Base-by-base conservation (phyloP, 1,140 invertebrate species). In the Eupeodes corollae region DNA sequence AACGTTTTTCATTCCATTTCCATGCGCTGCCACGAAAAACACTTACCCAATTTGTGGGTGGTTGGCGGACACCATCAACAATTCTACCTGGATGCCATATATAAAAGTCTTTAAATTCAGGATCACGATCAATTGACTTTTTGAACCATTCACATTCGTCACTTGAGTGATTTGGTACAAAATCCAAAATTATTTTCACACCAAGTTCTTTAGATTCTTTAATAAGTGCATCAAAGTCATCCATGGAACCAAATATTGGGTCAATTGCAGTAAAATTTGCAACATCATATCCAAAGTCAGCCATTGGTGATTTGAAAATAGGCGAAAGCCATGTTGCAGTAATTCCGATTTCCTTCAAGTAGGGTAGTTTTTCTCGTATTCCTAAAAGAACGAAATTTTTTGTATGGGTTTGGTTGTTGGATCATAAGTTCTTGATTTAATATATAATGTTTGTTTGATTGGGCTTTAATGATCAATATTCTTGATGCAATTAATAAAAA, bases 111-210 rank as follows among this genome's bases (percentile, higher is more conserved):
- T 70, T 73, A 58, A 83, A 83, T 31, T 74, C 73, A 33, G 75
- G 72, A 43, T 79, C 72, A 21, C 70, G 73, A 19, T 69, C 67
- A 6, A 73, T 59, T 30, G 82, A 83, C 39, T 77, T 71, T 35
- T 72, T 53, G 56, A 87, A 87, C 84, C 84, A 87, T 19, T 75
- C 71, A 59, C 83, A 81, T 55, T 82, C 73, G 53, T 83, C 78
- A 54, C 80, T 83, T 9, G 79, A 76, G 59, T 91, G 86, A 67
- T 92, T 92, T 5, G 88, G 88, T 15, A 91, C 82, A 57, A 91
- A 82, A 62, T 93, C 89, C 63, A 92, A 60, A 35, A 93, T 74
- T 12, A 92, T 65, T 66, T 85, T 86, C 15, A 91, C 72, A 38
- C 57, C 59, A 50, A 68, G 37, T 21, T 58, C 48, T 39, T 82